These are phyloP conservation scores for Drosophila yakuba DNA, from an alignment of 1,140 invertebrate genomes.

Conservation along the genomic window DNA sequence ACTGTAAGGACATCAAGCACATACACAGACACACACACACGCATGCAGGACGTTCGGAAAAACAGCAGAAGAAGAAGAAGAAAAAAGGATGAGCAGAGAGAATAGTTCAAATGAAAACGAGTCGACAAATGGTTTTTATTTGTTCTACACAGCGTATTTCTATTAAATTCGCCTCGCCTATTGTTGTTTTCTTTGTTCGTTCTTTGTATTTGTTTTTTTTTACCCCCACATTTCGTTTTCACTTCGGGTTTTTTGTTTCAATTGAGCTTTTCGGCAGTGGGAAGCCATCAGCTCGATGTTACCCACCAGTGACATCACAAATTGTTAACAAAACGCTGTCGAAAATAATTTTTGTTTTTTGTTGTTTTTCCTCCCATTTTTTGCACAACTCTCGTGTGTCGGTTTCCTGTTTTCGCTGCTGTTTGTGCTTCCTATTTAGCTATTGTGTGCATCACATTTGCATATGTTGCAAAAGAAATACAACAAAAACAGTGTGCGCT, in stretches of 20 bases:
- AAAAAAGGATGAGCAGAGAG: slow-evolving; percentile 9
- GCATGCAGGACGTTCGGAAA: too few species aligned
- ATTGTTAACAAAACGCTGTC: slow-evolving; percentile 54
- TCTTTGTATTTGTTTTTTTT: neutral
- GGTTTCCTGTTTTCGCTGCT: slow-evolving; percentile 21
- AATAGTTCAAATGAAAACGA: slow-evolving; percentile 55
- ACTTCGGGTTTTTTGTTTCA: slow-evolving; percentile 32
- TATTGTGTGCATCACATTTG: slow-evolving; percentile 19
- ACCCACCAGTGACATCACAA: slow-evolving; percentile 54
- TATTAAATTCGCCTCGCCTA: slow-evolving; percentile 62
- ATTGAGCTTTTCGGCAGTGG: slow-evolving; percentile 27
- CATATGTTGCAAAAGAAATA: slow-evolving; percentile 6
- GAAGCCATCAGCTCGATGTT: slow-evolving; percentile 8
- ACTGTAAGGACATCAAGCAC: slow-evolving; percentile 85
- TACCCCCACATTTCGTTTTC: neutral
- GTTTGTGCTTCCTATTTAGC: slow-evolving; percentile 39
- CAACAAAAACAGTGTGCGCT: neutral
- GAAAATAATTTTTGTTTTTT: slow-evolving; percentile 27
- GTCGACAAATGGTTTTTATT: slow-evolving; percentile 77
- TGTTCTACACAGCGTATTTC: slow-evolving; percentile 63
- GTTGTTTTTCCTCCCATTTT: slow-evolving; percentile 19
- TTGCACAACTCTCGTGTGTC: slow-evolving; percentile 7
- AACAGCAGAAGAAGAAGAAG: too few species aligned
- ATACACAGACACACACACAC: neutral
- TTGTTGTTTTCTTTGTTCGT: slow-evolving; percentile 40